phyloP scores from a whole-genome alignment of 64 coral and sea anemone genomes.

The Dendronephthya gigantea region DNA sequence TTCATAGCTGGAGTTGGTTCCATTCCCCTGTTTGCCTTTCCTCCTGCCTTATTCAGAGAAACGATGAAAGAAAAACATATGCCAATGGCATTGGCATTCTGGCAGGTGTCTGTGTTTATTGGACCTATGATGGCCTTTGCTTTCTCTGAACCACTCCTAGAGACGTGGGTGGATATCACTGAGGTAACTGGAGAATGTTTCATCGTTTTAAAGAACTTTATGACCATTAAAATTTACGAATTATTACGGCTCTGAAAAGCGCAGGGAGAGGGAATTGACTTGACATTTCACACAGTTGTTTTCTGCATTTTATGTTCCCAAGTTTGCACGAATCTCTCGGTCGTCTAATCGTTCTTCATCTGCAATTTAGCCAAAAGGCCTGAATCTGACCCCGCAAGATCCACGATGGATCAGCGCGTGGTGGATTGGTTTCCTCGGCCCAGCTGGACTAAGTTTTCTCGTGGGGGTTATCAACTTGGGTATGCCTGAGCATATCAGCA shows the following conservation, averaged over 20 bases:
- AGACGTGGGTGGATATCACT: not conserved
- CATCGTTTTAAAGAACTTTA: too few species aligned
- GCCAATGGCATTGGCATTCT: not conserved
- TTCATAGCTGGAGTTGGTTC: not conserved
- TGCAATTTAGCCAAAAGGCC: not conserved
- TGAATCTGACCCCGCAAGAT: not conserved
- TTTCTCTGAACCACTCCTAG: not conserved
- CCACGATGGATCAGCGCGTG: not conserved
- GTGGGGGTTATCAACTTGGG: not conserved
- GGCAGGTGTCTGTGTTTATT: not conserved
- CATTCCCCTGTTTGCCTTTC: not conserved
- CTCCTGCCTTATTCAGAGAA: not conserved
- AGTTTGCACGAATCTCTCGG: not conserved
- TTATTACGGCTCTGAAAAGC: not conserved
- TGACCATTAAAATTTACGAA: not conserved
- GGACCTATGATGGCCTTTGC: not conserved
- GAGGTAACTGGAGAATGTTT: not conserved
- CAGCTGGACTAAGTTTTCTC: not conserved
- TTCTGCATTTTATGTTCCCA: too few species aligned
- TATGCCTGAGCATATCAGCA: not conserved
- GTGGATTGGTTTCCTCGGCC: not conserved
- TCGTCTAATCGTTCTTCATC: not conserved
- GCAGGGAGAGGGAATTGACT: too few species aligned
- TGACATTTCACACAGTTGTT: too few species aligned
- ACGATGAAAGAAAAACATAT: not conserved